Conservation (phyloP, 2,113 vertebrate genomes). For the Aythya baeri region DNA sequence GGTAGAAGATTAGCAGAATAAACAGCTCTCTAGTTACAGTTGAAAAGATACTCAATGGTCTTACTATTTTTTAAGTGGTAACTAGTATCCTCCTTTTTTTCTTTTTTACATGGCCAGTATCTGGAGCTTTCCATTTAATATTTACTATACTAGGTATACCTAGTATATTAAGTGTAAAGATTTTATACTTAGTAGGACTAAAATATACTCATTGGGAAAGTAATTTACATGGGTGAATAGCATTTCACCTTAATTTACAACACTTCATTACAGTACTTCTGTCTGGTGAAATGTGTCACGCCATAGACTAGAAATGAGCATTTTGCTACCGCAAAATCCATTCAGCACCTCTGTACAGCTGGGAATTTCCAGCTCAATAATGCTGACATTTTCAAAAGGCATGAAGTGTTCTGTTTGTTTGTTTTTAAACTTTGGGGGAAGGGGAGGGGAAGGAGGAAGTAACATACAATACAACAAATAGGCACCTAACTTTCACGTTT, state of each 20-base stretch:
- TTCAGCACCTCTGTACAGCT: background rate
- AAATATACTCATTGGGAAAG: background rate
- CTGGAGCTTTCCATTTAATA: background rate
- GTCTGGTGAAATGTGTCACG: background rate
- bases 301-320: slow-evolving; percentile 2
- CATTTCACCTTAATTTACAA: background rate
- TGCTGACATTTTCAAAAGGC: background rate
- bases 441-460: background rate
- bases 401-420: background rate
- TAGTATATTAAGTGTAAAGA: background rate
- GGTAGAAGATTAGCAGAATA: background rate
- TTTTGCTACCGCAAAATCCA: background rate
- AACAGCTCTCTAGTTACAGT: background rate
- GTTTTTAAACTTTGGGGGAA: background rate
- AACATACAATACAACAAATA: background rate
- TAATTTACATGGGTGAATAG: background rate
- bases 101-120: background rate
- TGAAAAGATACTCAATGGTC: background rate
- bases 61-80: background rate
- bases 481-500: background rate
- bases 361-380: background rate
- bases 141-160: background rate
- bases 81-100: background rate
- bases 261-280: background rate
- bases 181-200: background rate